These are phyloP conservation scores for Calcarius ornatus DNA, from an alignment of 2,113 vertebrate genomes.

Conservation along the genomic window DNA sequence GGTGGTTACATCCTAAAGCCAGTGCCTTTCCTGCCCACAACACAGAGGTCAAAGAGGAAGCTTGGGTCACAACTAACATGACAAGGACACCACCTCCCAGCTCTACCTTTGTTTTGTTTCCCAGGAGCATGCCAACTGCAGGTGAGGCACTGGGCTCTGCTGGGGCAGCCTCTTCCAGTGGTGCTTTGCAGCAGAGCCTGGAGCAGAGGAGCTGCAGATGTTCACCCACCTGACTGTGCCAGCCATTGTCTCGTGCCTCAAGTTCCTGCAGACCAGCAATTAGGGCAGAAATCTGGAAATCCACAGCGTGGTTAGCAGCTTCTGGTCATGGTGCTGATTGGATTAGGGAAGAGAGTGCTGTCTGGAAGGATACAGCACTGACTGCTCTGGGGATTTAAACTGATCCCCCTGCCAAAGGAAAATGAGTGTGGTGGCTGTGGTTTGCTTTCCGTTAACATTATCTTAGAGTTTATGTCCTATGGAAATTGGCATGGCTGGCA, in stretches of 20 bases:
- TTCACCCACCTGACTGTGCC: not conserved
- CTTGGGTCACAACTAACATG: not conserved
- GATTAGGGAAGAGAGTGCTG: constrained; percentile 30
- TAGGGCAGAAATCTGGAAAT: constrained; percentile 42
- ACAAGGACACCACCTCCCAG: not conserved
- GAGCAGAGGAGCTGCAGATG: constrained; percentile 28
- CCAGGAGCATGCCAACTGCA: not conserved
- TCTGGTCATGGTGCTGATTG: constrained; percentile 49
- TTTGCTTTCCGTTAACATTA: not conserved
- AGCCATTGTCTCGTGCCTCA: not conserved
- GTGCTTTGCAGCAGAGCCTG: not conserved
- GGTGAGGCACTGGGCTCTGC: not conserved
- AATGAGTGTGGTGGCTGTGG: constrained; percentile 32
- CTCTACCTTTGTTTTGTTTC: not conserved
- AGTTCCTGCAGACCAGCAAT: not conserved
- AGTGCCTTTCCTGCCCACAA: not conserved
- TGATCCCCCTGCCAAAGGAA: constrained; percentile 30
- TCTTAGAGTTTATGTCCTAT: not conserved
- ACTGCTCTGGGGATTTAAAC: constrained; percentile 1
- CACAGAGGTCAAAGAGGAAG: not conserved
- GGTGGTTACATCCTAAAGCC: not conserved
- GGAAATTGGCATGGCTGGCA: constrained; percentile 23
- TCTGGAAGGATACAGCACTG: constrained; percentile 27
- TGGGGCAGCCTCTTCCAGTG: not conserved
- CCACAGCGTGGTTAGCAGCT: constrained; percentile 12